Base-by-base conservation (phyloP, 2,888 invertebrate species). In the Scaeva pyrastri region DNA sequence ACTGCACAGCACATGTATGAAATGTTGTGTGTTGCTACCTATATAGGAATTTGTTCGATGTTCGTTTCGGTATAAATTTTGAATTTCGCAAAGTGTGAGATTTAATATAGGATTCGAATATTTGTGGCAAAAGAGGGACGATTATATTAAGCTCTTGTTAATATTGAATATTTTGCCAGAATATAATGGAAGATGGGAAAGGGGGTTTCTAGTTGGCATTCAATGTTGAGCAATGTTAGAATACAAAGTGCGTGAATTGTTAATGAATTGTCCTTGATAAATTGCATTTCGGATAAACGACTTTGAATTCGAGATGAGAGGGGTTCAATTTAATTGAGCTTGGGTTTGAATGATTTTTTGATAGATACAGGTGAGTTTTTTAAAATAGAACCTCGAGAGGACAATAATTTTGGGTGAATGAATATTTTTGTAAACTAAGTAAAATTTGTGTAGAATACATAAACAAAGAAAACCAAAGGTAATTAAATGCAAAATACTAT, bases 181-280 rank as follows among this genome's bases (percentile, higher is more conserved):
- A 11, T 5, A 16, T n/a, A n/a, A n/a, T n/a, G 43, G 21, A 14
- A 7, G 19, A 14, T 36, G n/a, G 41, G 55, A 12, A n/a, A n/a
- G 16, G 45, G 62, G 55, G 23, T 31, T 31, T 5, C n/a, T 14
- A 50, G 1, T 64, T 66, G 50, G 73, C 62, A 82, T 81, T 86
- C 77, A 66, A 70, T 81, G 73, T 74, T 73, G 77, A 81, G 85
- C 62, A 86, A 81, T 77, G 77, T 74, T 31, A 31, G 3, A 8
- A 31, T n/a, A 74, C 77, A 82, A 72, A 82, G 66, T 78, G 81
- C 81, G 74, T 77, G 81, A 81, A 86, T 86, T 81, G 77, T 81
- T 86, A 86, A 86, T 81, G 77, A 81, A 86, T 82, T 86, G 74
- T 81, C 82, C 86, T 78, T 82, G 86, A 86, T 82, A 82, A 82